A percentile compares a stretch with the other conserved stretches of the same genome.
These are phyloP conservation scores for Brachionus sp. DNA, from an alignment of 1,140 invertebrate genomes.

Conservation along the genomic window DNA sequence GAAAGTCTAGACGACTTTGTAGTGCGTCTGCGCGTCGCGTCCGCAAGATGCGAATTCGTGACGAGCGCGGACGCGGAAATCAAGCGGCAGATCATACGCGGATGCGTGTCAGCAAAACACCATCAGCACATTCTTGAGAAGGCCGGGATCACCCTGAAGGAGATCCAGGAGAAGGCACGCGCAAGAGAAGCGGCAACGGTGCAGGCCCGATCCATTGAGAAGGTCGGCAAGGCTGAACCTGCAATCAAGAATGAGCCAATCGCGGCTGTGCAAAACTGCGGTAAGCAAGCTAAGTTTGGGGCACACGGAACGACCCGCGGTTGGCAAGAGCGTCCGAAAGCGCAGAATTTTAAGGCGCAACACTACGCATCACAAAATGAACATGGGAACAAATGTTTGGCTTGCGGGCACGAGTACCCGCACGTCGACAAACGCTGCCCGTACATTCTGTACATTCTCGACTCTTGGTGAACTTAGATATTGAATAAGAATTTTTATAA, in stretches of 20 bases:
- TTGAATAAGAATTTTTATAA: too few species aligned
- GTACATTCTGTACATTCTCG: too few species aligned
- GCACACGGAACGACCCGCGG: background rate
- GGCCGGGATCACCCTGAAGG: background rate
- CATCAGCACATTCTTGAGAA: background rate
- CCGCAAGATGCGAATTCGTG: background rate
- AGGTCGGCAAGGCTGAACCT: background rate
- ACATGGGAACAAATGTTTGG: background rate
- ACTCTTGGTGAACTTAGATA: too few species aligned
- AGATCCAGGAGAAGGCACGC: background rate
- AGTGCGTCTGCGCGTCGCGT: background rate
- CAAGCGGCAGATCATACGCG: background rate
- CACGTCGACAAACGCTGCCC: background rate
- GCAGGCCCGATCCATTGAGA: background rate
- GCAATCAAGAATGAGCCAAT: background rate
- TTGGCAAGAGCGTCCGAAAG: background rate
- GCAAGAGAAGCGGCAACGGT: background rate
- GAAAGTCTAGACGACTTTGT: background rate
- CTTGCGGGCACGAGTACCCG: background rate
- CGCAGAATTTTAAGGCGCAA: background rate
- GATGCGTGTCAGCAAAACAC: background rate
- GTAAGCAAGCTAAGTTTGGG: background rate
- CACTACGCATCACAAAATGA: background rate
- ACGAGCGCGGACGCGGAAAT: background rate
- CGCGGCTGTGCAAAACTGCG: background rate